These are phyloP conservation scores for Hiodon tergisus DNA, from an alignment of 2,113 vertebrate genomes.

Conservation along the genomic window DNA sequence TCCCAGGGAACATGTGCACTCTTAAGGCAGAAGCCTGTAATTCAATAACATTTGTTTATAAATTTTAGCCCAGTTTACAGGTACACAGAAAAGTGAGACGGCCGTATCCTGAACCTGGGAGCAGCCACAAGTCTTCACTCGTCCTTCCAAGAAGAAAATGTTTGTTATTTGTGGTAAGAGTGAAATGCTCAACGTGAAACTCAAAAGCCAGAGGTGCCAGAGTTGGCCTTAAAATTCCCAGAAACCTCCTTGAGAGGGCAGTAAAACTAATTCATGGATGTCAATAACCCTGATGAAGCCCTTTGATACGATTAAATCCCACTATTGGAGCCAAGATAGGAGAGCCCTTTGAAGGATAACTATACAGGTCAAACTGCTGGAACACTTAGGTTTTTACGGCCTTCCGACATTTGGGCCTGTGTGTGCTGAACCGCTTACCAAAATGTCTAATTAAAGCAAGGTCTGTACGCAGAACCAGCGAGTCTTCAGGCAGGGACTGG, in stretches of 20 bases:
- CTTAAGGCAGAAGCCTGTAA: no score
- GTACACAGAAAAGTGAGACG: no score
- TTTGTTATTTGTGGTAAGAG: not conserved
- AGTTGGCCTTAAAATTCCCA: constrained; percentile 32
- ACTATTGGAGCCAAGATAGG: constrained; percentile 49
- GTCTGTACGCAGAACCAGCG: constrained; percentile 33
- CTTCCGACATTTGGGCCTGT: constrained; percentile 66
- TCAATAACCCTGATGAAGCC: constrained; percentile 49
- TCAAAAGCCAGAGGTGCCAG: constrained; percentile 38
- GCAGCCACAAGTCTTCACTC: no score
- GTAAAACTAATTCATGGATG: constrained; percentile 67
- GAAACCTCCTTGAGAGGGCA: constrained; percentile 55
- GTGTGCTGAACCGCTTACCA: constrained; percentile 56
- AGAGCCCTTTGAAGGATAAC: constrained; percentile 63
- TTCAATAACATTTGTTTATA: no score
- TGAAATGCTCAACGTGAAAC: constrained; percentile 18
- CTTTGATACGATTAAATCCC: constrained; percentile 63
- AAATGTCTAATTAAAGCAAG: constrained; percentile 69
- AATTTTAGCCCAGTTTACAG: no score
- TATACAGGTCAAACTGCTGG: constrained; percentile 67
- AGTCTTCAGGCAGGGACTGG: constrained; percentile 54
- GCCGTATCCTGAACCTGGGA: no score
- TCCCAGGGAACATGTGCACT: no score
- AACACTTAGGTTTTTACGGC: constrained; percentile 76
- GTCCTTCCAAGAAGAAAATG: no score